These are phyloP conservation scores for Sisor rabdophorus DNA, from an alignment of 2,113 vertebrate genomes.

Conservation along the genomic window DNA sequence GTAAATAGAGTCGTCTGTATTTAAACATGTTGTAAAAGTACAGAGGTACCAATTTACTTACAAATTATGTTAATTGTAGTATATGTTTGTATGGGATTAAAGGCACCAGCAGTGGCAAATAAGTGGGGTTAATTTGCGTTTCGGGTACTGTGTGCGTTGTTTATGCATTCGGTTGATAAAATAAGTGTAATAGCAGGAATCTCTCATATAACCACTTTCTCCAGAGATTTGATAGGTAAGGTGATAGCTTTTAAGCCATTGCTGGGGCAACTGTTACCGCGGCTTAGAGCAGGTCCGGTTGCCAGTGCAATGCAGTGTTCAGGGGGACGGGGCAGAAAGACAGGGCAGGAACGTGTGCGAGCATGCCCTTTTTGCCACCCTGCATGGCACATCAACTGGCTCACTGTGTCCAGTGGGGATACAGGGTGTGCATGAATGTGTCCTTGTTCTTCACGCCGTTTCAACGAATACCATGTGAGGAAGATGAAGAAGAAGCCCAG, in stretches of 20 bases:
- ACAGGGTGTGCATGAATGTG: constrained; percentile 74
- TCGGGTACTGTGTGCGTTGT: constrained; percentile 10
- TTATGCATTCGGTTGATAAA: neutral
- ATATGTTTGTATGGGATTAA: constrained; percentile 21
- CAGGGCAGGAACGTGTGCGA: constrained; percentile 88
- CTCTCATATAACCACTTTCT: constrained; percentile 68
- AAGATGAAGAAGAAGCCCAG: constrained; percentile 97
- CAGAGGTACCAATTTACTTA: constrained; percentile 33
- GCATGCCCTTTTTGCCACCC: constrained; percentile 76
- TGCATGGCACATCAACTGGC: constrained; percentile 77
- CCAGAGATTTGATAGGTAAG: constrained; percentile 67
- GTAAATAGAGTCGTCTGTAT: neutral
- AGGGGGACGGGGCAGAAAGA: constrained; percentile 74
- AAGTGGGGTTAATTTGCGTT: neutral
- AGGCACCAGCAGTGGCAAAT: constrained; percentile 46
- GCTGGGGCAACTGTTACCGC: constrained; percentile 74
- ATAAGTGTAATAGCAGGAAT: constrained; percentile 44
- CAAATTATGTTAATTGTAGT: constrained; percentile 15
- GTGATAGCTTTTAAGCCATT: constrained; percentile 81
- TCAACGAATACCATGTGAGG: constrained; percentile 97
- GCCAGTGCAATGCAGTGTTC: constrained; percentile 48
- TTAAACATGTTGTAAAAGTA: constrained; percentile 16
- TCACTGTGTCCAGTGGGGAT: constrained; percentile 82
- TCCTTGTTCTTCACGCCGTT: constrained; percentile 84
- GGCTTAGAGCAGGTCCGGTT: constrained; percentile 58